Evolutionary conservation across 2,113 vertebrate species (phyloP).

Genomic region (Bombycilla garrulus): DNA sequence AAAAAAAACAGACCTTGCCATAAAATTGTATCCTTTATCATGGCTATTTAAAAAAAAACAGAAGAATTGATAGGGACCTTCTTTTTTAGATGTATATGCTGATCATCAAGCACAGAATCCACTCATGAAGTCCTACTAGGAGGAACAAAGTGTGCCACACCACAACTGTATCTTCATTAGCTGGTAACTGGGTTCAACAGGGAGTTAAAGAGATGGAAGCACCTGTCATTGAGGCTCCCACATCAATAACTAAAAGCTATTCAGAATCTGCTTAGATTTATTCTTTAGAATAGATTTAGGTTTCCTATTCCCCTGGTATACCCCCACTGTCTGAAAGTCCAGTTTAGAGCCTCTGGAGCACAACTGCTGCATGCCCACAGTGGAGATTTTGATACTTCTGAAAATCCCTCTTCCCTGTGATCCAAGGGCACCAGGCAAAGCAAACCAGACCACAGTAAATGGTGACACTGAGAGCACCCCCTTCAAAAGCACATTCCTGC

Average conservation of each 20-base stretch:
- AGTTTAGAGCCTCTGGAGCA: not conserved
- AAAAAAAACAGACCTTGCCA: not conserved
- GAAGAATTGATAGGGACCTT: not conserved
- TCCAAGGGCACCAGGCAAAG: not conserved
- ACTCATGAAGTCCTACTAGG: not conserved
- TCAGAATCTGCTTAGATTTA: not conserved
- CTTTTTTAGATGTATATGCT: not conserved
- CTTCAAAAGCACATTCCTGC: not conserved
- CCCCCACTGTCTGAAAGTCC: not conserved
- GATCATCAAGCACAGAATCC: not conserved
- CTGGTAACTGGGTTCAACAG: not conserved
- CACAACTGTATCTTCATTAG: not conserved
- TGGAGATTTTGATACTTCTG: not conserved
- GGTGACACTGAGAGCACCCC: not conserved
- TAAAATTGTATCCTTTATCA: not conserved
- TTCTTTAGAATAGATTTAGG: not conserved
- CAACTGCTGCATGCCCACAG: not conserved
- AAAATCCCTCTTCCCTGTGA: not conserved
- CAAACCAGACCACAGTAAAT: not conserved
- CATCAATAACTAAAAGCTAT: not conserved
- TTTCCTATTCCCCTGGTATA: not conserved
- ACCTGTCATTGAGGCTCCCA: not conserved
- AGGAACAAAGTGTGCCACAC: not conserved
- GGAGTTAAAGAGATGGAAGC: not conserved
- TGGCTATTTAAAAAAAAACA: not conserved